A percentile compares a stretch with the other conserved stretches of the same genome.
These are phyloP conservation scores for Heliconius hermathena DNA, from an alignment of 1,140 invertebrate genomes.

Conservation along the genomic window DNA sequence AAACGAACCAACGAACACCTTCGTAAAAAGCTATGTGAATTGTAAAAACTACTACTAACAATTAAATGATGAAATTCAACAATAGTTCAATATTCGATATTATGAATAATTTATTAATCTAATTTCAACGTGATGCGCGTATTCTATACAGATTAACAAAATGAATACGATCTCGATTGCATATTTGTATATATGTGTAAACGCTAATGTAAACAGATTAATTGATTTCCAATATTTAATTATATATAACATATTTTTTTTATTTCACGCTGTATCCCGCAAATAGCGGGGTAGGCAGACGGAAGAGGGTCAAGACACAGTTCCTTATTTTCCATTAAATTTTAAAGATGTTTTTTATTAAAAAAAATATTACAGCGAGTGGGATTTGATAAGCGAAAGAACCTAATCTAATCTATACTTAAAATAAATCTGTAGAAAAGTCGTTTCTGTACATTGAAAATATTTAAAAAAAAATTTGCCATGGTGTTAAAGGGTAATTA, in stretches of 20 bases:
- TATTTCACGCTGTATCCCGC: background rate
- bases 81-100: background rate
- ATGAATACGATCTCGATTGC: background rate
- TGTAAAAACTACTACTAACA: too few relatives aligned
- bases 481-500: too few relatives aligned
- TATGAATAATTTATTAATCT: background rate
- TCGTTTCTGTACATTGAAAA: too few relatives aligned
- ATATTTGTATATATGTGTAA: background rate
- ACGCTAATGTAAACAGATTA: background rate
- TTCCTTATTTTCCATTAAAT: background rate
- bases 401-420: too few relatives aligned
- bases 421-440: too few relatives aligned
- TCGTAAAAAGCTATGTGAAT: too few relatives aligned
- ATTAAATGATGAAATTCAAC: background rate
- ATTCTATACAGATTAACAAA: background rate
- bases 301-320: background rate
- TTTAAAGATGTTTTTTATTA: background rate
- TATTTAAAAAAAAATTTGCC: too few relatives aligned
- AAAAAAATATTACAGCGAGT: too few relatives aligned
- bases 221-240: background rate
- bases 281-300: background rate
- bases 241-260: background rate
- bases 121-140: background rate
- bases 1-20: too few relatives aligned
- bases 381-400: too few relatives aligned